Base-by-base conservation (phyloP, 2,113 vertebrate species). In the Myxocyprinus asiaticus region DNA sequence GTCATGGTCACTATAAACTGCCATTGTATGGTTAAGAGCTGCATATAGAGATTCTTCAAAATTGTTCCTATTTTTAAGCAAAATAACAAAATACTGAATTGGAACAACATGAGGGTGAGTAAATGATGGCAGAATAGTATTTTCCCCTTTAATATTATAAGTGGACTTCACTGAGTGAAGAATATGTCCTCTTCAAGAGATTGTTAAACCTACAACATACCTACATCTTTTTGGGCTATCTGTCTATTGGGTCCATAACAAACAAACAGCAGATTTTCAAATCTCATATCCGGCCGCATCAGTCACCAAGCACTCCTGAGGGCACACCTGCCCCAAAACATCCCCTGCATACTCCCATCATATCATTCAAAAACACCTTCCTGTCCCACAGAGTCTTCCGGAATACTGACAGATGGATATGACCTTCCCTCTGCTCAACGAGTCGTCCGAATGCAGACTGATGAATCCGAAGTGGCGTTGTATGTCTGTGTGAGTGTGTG, bases 391-490 rank as follows among this genome's bases (percentile, higher is more conserved):
- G 61, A 22, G 51, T 77, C 73, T 61, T 11, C 55, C n/a, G n/a
- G 59, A 80, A 58, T 73, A 67, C 64, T 81, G 81, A 83, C 84
- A 79, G 84, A 84, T 82, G 69, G 53, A 58, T 50, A 14, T 77
- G 76, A 87, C 82, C 80, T 84, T 87, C 76, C 47, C 59, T 64
- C 59, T 58, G 56, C 51, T 71, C 73, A 42, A 73, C 73, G 79
- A 77, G 67, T 66, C 58, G 14, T 10, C 11, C 44, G 43, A 51
- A 81, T 75, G 47, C 67, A 74, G 81, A 85, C 71, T 82, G 82
- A 85, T 74, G 82, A 67, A 85, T 68, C 42, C 43, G 43, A 51
- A 53, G 71, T 56, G 76, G 56, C 76, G 62, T 62, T 14, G 45
- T 63, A 58, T 17, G 71, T 74, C 22, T 61, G 42, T 73, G 58